phyloP scores from a whole-genome alignment of 2,888 invertebrate species.

The Copidosoma aretas region DNA sequence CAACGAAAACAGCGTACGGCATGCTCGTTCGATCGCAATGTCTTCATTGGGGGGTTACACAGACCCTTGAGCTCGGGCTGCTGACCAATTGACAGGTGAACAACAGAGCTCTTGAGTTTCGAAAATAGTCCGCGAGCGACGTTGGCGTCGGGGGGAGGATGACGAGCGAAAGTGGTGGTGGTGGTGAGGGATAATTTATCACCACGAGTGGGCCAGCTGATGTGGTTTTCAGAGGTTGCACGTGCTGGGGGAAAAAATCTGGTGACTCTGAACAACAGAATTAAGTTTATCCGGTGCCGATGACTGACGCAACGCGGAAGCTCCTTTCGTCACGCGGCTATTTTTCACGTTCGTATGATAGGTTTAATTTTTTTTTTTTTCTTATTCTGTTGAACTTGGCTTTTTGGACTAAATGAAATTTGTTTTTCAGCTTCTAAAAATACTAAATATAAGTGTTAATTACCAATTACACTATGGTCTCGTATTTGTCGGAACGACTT shows the following conservation, averaged over 20 bases:
- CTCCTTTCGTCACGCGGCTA: conserved; percentile 53
- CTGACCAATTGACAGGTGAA: not conserved
- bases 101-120: not conserved
- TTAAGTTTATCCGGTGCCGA: conserved; percentile 38
- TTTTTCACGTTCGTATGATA: not conserved
- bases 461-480: no score
- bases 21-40: no score
- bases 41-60: no score
- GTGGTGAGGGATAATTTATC: not conserved
- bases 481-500: no score
- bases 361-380: not conserved
- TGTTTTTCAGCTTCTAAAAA: no score
- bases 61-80: not conserved
- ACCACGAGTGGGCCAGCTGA: conserved; percentile 7
- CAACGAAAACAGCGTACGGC: no score
- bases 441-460: no score
- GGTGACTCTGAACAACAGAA: not conserved
- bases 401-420: no score
- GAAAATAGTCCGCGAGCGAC: not conserved
- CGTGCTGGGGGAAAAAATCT: not conserved
- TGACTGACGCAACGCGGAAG: conserved; percentile 58
- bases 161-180: not conserved
- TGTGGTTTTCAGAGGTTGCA: not conserved
- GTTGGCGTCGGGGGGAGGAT: not conserved
- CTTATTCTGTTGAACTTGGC: no score